Percentiles rank a stretch among this genome's conserved stretches.
These are phyloP conservation scores for Rhodeus uyekii DNA, from an alignment of 2,797 vertebrate genomes.

Conservation along the genomic window DNA sequence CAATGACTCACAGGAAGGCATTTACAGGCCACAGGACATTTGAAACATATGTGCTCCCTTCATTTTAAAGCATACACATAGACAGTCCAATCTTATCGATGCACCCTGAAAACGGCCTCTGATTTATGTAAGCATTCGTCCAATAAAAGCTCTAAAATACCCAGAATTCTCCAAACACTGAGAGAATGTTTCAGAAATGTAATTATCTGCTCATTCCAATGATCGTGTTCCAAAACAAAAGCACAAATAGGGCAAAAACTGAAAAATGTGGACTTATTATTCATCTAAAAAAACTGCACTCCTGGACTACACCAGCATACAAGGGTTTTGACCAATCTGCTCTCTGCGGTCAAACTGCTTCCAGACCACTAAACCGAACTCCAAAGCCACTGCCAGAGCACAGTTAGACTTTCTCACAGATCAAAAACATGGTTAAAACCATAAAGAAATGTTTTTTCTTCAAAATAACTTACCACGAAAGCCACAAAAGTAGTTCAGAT, in stretches of 20 bases:
- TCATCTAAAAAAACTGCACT: conserved; percentile 7
- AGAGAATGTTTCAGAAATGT: conserved; percentile 1
- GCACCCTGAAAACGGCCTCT: background rate
- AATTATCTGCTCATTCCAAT: conserved; percentile 11
- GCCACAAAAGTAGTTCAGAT: background rate
- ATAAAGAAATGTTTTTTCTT: background rate
- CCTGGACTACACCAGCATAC: background rate
- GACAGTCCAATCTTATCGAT: background rate
- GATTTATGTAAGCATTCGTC: background rate
- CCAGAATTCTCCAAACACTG: background rate
- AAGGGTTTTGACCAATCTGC: conserved; percentile 23
- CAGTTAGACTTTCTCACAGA: conserved; percentile 46
- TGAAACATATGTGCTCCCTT: conserved; percentile 70
- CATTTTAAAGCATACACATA: conserved; percentile 17
- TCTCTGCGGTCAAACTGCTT: conserved; percentile 19
- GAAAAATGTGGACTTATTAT: conserved; percentile 1
- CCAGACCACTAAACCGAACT: conserved; percentile 42
- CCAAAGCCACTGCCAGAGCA: conserved; percentile 23
- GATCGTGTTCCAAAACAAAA: conserved; percentile 4
- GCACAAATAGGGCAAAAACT: background rate
- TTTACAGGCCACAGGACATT: conserved; percentile 74
- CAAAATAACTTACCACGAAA: background rate
- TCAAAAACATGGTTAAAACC: conserved; percentile 13
- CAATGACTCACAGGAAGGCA: conserved; percentile 70
- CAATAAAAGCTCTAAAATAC: conserved; percentile 5